A percentile compares a stretch with the other conserved stretches of the same genome.
These are phyloP conservation scores for Dermochelys coriacea DNA, from an alignment of 2,797 vertebrate species.

Conservation along the genomic window DNA sequence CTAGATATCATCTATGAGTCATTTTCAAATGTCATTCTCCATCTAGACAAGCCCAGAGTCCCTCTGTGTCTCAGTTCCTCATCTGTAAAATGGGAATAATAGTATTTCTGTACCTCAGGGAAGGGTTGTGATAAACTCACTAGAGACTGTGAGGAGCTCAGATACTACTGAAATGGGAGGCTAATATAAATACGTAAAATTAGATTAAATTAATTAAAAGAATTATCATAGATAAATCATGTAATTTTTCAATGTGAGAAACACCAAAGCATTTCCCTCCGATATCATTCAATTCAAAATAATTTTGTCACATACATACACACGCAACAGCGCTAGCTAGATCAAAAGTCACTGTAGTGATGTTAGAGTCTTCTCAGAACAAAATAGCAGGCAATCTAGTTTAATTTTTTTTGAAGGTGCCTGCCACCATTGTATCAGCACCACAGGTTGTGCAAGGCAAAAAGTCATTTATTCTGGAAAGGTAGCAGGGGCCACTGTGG, in stretches of 20 bases:
- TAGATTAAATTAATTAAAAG: not conserved
- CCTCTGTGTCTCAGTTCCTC: not conserved
- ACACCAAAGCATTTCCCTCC: not conserved
- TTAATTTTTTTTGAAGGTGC: not conserved
- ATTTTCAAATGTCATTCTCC: not conserved
- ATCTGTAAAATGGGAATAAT: not conserved
- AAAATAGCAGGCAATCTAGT: not conserved
- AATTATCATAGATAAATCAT: not conserved
- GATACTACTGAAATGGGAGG: not conserved
- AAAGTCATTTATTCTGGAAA: not conserved
- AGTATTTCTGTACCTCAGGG: not conserved
- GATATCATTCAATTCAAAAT: not conserved
- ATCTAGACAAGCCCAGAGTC: no score
- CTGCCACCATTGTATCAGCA: rapidly evolving
- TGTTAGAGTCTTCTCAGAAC: not conserved
- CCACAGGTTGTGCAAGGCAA: not conserved
- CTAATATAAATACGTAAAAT: not conserved
- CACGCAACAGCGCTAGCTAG: not conserved
- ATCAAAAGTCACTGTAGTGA: not conserved
- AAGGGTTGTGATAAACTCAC: not conserved
- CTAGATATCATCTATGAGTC: not conserved
- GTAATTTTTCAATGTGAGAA: not conserved
- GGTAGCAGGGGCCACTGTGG: not conserved
- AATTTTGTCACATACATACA: not conserved
- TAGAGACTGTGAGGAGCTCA: not conserved